Percentiles rank a stretch among this genome's conserved stretches.
Evolutionary conservation across 2,888 invertebrate species (phyloP).

Genomic region (Cynaeus angustus): DNA sequence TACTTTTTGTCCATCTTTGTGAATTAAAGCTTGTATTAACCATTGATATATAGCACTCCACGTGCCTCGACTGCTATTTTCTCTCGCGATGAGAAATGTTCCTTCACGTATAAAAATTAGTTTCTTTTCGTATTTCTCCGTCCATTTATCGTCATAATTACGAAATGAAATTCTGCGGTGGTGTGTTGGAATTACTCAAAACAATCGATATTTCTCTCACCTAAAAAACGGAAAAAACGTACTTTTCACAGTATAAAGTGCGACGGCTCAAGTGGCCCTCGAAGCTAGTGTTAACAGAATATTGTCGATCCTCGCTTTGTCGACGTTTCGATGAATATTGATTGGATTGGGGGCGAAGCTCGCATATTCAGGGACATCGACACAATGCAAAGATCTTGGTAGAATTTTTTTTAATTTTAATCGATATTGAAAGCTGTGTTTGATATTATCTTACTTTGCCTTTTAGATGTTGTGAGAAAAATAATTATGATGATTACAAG

Average conservation of each 20-base stretch:
- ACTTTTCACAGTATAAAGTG: slow-evolving; percentile 21
- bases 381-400: not conserved
- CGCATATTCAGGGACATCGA: not conserved
- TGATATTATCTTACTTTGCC: too few relatives aligned
- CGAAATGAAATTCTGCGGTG: slow-evolving; percentile 17
- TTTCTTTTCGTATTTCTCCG: slow-evolving; percentile 16
- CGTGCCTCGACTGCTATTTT: slow-evolving; percentile 34
- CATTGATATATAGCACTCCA: slow-evolving; percentile 31
- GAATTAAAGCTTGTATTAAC: slow-evolving; percentile 31
- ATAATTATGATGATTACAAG: too few relatives aligned
- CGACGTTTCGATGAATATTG: slow-evolving; percentile 43
- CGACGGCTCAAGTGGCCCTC: slow-evolving; percentile 33
- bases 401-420: not conserved
- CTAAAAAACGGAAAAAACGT: slow-evolving; percentile 18
- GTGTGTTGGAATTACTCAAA: slow-evolving; percentile 9
- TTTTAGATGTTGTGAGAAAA: too few relatives aligned
- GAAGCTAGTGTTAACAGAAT: slow-evolving; percentile 34
- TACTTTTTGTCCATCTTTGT: slow-evolving; percentile 14
- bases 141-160: slow-evolving; percentile 31
- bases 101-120: slow-evolving; percentile 17
- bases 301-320: slow-evolving; percentile 38
- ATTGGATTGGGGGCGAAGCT: slow-evolving; percentile 20
- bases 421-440: too few relatives aligned
- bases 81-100: slow-evolving; percentile 23
- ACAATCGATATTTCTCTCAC: slow-evolving; percentile 15